Evolutionary conservation across 2,888 invertebrate species (phyloP).

Genomic region (Drosophila paranaensis): DNA sequence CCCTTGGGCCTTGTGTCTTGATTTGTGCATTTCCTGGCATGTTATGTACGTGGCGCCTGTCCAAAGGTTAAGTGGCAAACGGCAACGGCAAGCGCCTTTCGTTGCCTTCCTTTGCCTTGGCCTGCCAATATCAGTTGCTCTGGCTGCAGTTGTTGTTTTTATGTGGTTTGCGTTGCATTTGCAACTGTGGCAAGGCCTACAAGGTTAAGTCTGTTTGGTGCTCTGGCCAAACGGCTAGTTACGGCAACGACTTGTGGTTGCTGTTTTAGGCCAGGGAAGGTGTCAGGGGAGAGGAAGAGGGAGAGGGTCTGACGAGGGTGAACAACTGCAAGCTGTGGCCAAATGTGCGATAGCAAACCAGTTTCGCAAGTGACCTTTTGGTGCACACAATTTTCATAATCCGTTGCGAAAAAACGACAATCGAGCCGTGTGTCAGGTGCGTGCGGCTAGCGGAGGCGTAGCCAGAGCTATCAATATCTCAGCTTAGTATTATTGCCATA

Average conservation of each 20-base stretch:
- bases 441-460: slow-evolving; percentile 47
- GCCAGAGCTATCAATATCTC: slow-evolving; percentile 38
- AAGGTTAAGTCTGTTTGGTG: slow-evolving; percentile 66
- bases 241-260: slow-evolving; percentile 52
- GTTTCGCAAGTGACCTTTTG: slow-evolving; percentile 73
- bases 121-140: slow-evolving; percentile 46
- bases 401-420: slow-evolving; percentile 39
- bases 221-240: slow-evolving; percentile 34
- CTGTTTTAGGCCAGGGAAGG: slow-evolving; percentile 18
- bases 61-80: slow-evolving; percentile 67
- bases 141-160: slow-evolving; percentile 10
- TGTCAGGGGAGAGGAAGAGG: not conserved
- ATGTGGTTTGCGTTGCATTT: slow-evolving; percentile 34
- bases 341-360: slow-evolving; percentile 49
- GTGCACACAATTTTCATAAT: slow-evolving; percentile 64
- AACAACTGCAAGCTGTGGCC: slow-evolving; percentile 25
- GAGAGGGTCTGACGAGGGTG: slow-evolving; percentile 4
- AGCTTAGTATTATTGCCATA: not conserved
- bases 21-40: slow-evolving; percentile 69
- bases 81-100: slow-evolving; percentile 42
- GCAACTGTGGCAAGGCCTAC: slow-evolving; percentile 81
- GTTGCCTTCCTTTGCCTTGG: slow-evolving; percentile 71
- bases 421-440: slow-evolving; percentile 70
- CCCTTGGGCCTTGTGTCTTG: slow-evolving; percentile 40
- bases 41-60: slow-evolving; percentile 43